phyloP scores from a whole-genome alignment of 2,113 vertebrate genomes.

The Paratilapia polleni region DNA sequence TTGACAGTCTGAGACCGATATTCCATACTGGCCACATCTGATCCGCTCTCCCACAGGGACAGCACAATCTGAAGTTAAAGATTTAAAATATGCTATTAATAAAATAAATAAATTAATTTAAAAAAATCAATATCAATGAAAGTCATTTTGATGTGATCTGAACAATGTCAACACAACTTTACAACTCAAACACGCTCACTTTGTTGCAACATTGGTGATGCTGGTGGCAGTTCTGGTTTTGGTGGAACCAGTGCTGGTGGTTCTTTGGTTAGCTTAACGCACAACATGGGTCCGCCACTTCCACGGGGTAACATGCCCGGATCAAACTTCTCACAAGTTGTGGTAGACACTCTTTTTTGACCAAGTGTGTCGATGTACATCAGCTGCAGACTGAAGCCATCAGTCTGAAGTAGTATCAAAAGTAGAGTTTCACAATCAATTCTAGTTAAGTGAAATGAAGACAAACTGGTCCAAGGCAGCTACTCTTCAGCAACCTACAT shows the following conservation, averaged over 20 bases:
- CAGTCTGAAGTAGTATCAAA: slow-evolving; percentile 24
- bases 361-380: slow-evolving; percentile 25
- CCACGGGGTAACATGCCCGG: not conserved
- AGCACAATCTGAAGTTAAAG: slow-evolving; percentile 61
- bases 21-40: slow-evolving; percentile 31
- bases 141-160: not conserved
- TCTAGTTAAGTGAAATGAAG: not conserved
- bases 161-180: not conserved
- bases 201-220: not conserved
- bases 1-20: slow-evolving; percentile 35
- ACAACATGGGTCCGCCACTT: not conserved
- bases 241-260: not conserved
- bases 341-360: not conserved
- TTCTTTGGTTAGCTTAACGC: not conserved
- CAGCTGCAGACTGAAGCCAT: slow-evolving; percentile 56
- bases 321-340: slow-evolving; percentile 42
- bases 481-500: slow-evolving; percentile 37
- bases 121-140: not conserved
- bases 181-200: not conserved
- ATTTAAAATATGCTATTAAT: too few relatives aligned
- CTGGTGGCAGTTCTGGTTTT: not conserved
- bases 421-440: not conserved
- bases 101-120: too few relatives aligned
- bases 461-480: not conserved
- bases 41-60: slow-evolving; percentile 41